These are phyloP conservation scores for Xylota sylvarum DNA, from an alignment of 2,888 invertebrate genomes.

Conservation along the genomic window DNA sequence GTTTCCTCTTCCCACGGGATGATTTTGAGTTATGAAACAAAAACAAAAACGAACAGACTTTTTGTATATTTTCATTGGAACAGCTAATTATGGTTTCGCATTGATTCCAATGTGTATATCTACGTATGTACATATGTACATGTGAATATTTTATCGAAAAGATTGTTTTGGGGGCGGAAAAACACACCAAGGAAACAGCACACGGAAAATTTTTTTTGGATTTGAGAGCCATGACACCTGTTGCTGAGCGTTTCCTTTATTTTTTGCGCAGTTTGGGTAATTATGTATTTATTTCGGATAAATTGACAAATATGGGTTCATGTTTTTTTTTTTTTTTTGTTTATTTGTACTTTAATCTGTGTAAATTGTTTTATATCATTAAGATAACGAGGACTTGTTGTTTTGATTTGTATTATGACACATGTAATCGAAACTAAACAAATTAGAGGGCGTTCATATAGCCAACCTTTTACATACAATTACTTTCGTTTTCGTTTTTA, in stretches of 20 bases:
- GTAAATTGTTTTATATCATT: no score
- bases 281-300: not conserved
- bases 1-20: not conserved
- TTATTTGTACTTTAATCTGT: constrained; percentile 4
- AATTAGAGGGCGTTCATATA: no score
- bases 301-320: constrained; percentile 21
- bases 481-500: no score
- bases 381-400: no score
- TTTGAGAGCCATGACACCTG: constrained; percentile 42
- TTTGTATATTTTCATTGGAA: constrained; percentile 27
- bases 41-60: not conserved
- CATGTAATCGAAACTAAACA: no score
- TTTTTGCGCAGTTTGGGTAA: not conserved
- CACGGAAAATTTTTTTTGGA: not conserved
- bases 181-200: constrained; percentile 1
- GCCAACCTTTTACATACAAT: no score
- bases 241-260: constrained; percentile 17
- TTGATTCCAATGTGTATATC: not conserved
- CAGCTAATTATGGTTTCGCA: constrained; percentile 9
- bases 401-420: no score
- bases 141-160: not conserved
- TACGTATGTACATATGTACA: not conserved
- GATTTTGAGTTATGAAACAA: constrained; percentile 6
- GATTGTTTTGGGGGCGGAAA: not conserved
- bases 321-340: constrained; percentile 15